Conservation (phyloP, 1,140 invertebrate genomes). For the Eumeta japonica region DNA sequence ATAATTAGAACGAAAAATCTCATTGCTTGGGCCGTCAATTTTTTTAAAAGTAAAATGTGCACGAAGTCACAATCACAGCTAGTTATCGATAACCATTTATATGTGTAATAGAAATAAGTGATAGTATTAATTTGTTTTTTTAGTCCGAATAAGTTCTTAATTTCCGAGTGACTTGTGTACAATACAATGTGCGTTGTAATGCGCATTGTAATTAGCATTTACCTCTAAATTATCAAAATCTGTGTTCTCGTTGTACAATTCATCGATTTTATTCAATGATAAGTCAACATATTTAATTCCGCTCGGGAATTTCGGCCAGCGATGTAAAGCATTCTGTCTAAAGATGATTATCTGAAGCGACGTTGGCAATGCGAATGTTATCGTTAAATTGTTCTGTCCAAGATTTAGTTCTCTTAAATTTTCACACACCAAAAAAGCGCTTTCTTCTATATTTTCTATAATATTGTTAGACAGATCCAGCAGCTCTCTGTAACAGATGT, state of each 20-base stretch:
- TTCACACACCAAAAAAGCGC: slow-evolving; percentile 30
- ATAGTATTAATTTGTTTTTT: too few species aligned
- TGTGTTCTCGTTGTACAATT: slow-evolving; percentile 33
- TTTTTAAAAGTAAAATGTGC: too few species aligned
- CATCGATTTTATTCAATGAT: slow-evolving; percentile 40
- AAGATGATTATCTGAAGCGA: slow-evolving; percentile 36
- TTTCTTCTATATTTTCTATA: slow-evolving; percentile 43
- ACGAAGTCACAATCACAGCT: too few species aligned
- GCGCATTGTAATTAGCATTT: slow-evolving; percentile 12
- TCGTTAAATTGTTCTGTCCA: slow-evolving; percentile 46
- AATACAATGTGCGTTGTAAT: too few species aligned
- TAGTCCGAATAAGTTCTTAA: too few species aligned
- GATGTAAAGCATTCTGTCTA: slow-evolving; percentile 39
- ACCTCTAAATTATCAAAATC: slow-evolving; percentile 47
- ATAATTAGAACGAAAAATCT: too few species aligned
- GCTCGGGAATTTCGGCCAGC: slow-evolving; percentile 41
- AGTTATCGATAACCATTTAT: too few species aligned
- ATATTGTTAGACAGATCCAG: slow-evolving; percentile 49
- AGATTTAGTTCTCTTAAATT: slow-evolving; percentile 45
- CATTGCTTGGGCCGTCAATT: too few species aligned
- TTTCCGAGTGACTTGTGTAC: too few species aligned
- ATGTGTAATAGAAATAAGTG: too few species aligned
- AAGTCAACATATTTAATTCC: slow-evolving; percentile 47
- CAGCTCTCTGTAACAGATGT: slow-evolving; percentile 34
- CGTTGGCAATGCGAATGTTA: slow-evolving; percentile 32